These are phyloP conservation scores for Lampris megalopsis DNA, from an alignment of 2,113 vertebrate genomes.

Conservation along the genomic window DNA sequence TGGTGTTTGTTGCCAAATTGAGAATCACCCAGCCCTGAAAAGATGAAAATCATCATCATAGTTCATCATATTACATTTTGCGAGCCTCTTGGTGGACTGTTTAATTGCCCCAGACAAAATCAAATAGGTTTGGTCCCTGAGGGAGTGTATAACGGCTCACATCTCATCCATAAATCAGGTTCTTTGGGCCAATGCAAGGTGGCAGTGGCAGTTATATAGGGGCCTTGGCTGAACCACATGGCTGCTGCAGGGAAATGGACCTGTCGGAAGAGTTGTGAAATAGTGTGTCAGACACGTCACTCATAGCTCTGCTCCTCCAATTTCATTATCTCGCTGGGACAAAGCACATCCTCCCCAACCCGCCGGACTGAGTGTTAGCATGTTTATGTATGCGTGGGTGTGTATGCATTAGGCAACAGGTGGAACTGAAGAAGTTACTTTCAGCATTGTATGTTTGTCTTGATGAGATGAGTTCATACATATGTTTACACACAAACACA, in stretches of 20 bases:
- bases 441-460: slow-evolving; percentile 11
- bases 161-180: slow-evolving; percentile 72
- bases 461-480: slow-evolving; percentile 22
- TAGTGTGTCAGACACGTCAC: slow-evolving; percentile 64
- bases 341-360: slow-evolving; percentile 57
- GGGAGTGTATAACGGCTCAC: slow-evolving; percentile 60
- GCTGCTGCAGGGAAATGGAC: slow-evolving; percentile 70
- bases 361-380: slow-evolving; percentile 11
- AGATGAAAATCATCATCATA: slow-evolving; percentile 18
- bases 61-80: slow-evolving; percentile 61
- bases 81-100: slow-evolving; percentile 26
- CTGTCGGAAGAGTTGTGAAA: slow-evolving; percentile 74
- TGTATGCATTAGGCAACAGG: slow-evolving; percentile 28
- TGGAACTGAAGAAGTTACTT: slow-evolving; percentile 35
- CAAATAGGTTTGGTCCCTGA: slow-evolving; percentile 58
- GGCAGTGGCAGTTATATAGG: slow-evolving; percentile 67
- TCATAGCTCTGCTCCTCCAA: slow-evolving; percentile 61
- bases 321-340: slow-evolving; percentile 78
- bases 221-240: slow-evolving; percentile 52
- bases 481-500: slow-evolving; percentile 7
- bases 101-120: slow-evolving; percentile 74
- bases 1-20: slow-evolving; percentile 6
- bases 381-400: slow-evolving; percentile 10
- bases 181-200: slow-evolving; percentile 46
- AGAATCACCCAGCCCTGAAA: slow-evolving; percentile 17